These are phyloP conservation scores for Orthosia gothica DNA, from an alignment of 2,888 invertebrate genomes.

Conservation along the genomic window DNA sequence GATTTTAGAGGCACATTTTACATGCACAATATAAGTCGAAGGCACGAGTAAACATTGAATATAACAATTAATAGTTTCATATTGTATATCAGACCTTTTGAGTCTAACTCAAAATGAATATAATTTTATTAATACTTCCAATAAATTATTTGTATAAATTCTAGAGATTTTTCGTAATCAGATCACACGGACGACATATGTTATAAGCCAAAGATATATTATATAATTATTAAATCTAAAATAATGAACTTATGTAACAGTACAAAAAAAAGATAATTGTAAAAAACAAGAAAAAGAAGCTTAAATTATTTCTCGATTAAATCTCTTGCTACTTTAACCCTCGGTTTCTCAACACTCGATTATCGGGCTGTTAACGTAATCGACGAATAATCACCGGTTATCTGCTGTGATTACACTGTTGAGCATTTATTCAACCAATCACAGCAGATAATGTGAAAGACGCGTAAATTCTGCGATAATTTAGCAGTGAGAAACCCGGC, in stretches of 20 bases:
- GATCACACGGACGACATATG: slow-evolving; percentile 46
- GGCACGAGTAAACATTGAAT: slow-evolving; percentile 7
- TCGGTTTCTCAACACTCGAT: too few relatives aligned
- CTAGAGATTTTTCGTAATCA: slow-evolving; percentile 52
- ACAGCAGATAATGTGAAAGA: too few relatives aligned
- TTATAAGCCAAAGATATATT: not conserved
- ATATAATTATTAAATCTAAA: not conserved
- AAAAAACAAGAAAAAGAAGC: not conserved
- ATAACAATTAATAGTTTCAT: not conserved
- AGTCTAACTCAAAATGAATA: slow-evolving; percentile 19
- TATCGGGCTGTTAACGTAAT: too few relatives aligned
- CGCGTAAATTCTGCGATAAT: too few relatives aligned
- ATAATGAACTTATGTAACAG: not conserved
- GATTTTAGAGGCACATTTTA: slow-evolving; percentile 3
- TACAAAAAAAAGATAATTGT: not conserved
- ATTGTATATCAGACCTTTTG: slow-evolving; percentile 9
- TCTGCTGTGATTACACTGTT: too few relatives aligned
- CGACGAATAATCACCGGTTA: too few relatives aligned
- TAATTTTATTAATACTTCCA: not conserved
- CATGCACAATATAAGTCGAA: slow-evolving; percentile 8
- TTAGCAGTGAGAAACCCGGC: too few relatives aligned
- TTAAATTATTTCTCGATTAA: not conserved
- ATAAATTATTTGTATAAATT: not conserved
- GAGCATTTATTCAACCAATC: too few relatives aligned
- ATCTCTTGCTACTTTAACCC: not conserved